Evolutionary conservation across 2,113 vertebrate species (phyloP).

Genomic region (Porphyrio hochstetteri): DNA sequence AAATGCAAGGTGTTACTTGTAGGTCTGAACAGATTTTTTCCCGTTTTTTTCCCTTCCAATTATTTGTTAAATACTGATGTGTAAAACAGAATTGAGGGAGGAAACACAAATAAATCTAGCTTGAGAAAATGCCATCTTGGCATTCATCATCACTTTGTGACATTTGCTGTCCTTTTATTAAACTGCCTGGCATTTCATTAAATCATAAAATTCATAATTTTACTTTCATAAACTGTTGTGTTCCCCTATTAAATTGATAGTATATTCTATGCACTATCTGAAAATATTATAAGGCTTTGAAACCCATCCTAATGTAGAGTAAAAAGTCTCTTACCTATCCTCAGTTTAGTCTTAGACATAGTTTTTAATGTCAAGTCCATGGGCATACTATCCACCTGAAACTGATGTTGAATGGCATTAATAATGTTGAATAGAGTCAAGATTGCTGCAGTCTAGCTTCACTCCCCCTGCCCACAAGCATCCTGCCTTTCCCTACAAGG

Average conservation of each 20-base stretch:
- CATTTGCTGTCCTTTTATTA: constrained; percentile 29
- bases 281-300: neutral
- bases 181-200: constrained; percentile 32
- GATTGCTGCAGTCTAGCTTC: neutral
- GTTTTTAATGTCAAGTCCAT: neutral
- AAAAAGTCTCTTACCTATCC: neutral
- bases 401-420: neutral
- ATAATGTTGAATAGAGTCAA: neutral
- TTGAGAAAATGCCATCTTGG: constrained; percentile 18
- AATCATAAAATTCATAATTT: constrained; percentile 21
- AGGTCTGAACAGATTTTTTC: neutral
- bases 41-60: neutral
- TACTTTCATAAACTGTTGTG: constrained; percentile 19
- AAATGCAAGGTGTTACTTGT: neutral
- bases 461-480: neutral
- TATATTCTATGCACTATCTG: neutral
- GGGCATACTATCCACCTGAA: neutral
- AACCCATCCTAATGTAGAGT: neutral
- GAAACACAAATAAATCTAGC: neutral
- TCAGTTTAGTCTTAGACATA: neutral
- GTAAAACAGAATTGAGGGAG: neutral
- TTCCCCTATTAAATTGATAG: neutral
- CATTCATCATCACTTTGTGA: constrained; percentile 29
- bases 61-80: neutral
- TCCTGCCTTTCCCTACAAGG: neutral